A percentile compares a stretch with the other conserved stretches of the same genome.
phyloP scores from a whole-genome alignment of 2,888 invertebrate genomes.

The Crossocerus cetratus region DNA sequence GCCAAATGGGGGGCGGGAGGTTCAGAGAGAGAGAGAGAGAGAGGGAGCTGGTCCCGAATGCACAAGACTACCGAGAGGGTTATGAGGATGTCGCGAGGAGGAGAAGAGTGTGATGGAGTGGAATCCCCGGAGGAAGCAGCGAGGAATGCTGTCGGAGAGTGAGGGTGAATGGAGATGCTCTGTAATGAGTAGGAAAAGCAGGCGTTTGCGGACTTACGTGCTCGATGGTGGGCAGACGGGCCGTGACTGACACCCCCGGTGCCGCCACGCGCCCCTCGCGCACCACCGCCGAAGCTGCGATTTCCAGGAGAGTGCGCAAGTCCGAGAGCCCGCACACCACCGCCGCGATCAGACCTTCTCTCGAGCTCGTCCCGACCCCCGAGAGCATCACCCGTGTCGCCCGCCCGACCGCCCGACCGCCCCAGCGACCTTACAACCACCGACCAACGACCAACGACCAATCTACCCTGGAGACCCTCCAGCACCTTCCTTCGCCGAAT shows the following conservation, averaged over 20 bases:
- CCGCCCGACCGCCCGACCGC: too few relatives aligned
- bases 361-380: conserved; percentile 57
- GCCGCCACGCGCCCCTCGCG: conserved; percentile 72
- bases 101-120: neutral
- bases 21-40: neutral
- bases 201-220: conserved; percentile 71
- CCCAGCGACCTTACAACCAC: too few relatives aligned
- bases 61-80: neutral
- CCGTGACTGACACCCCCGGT: conserved; percentile 76
- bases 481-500: conserved; percentile 26
- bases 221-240: conserved; percentile 74
- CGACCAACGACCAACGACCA: conserved; percentile 42
- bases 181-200: conserved; percentile 24
- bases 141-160: too few relatives aligned
- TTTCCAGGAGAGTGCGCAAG: conserved; percentile 68
- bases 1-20: neutral
- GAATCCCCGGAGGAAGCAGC: too few relatives aligned
- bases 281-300: conserved; percentile 50
- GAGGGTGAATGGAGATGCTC: neutral
- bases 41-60: neutral
- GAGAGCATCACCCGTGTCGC: conserved; percentile 47
- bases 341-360: conserved; percentile 56
- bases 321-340: conserved; percentile 57
- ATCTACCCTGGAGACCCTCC: conserved; percentile 22
- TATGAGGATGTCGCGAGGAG: neutral